Percentiles rank a stretch among this genome's conserved stretches.
phyloP scores from a whole-genome alignment of 2,797 vertebrate species.

The Sternarchorhynchus goeldii region DNA sequence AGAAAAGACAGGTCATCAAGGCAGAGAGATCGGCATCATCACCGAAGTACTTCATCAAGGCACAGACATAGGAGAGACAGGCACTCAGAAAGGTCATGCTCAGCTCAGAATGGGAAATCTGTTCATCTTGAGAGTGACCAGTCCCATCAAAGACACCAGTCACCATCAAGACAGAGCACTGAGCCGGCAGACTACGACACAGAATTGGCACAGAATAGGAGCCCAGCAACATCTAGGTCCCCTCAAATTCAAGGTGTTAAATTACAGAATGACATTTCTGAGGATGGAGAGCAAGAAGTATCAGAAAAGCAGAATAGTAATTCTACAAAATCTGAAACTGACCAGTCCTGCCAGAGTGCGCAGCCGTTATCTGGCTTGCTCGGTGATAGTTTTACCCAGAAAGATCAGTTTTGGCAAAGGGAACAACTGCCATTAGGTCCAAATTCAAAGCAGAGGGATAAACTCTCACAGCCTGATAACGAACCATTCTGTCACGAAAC shows the following conservation, averaged over 20 bases:
- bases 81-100: constrained; percentile 22
- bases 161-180: constrained; percentile 8
- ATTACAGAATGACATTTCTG: background rate
- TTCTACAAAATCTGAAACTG: constrained; percentile 7
- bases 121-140: constrained; percentile 67
- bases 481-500: background rate
- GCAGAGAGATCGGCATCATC: constrained; percentile 19
- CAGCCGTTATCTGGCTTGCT: background rate
- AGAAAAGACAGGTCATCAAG: constrained; percentile 29
- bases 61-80: constrained; percentile 61
- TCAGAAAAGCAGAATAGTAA: background rate
- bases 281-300: background rate
- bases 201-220: background rate
- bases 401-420: constrained; percentile 3
- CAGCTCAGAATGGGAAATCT: constrained; percentile 62
- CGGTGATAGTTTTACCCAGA: background rate
- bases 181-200: background rate
- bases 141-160: constrained; percentile 65
- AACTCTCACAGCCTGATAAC: background rate
- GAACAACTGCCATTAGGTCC: constrained; percentile 7
- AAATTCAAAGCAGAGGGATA: background rate
- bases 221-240: background rate
- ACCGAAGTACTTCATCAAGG: constrained; percentile 57
- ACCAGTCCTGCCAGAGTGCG: background rate
- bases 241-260: background rate